Percentiles rank a stretch among this genome's conserved stretches.
Conservation (phyloP, 2,888 invertebrate species). For the Andrena minutula region DNA sequence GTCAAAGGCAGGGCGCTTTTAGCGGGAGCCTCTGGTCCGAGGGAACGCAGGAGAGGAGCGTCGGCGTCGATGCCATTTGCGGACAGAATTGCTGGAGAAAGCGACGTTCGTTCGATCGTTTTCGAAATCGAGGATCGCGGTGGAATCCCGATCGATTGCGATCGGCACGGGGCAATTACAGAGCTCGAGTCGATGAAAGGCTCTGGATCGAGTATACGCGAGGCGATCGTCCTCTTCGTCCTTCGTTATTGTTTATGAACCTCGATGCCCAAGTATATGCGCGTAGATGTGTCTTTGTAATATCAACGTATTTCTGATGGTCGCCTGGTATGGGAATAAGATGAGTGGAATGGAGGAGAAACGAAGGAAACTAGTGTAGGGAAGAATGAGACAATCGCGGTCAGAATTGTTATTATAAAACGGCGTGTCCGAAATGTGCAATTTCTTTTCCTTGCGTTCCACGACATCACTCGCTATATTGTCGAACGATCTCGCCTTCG, state of each 20-base stretch:
- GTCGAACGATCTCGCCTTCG: no score
- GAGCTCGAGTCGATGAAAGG: not conserved
- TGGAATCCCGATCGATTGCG: slow-evolving; percentile 31
- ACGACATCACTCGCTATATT: no score
- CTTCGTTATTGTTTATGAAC: slow-evolving; percentile 40
- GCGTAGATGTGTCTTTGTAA: not conserved
- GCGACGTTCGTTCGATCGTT: slow-evolving; percentile 35
- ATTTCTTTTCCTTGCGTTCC: no score
- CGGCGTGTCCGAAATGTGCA: no score
- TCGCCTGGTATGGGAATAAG: no score
- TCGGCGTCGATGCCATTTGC: slow-evolving; percentile 55
- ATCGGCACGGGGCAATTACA: slow-evolving; percentile 22
- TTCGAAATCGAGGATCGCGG: slow-evolving; percentile 39
- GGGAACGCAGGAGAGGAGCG: slow-evolving; percentile 48
- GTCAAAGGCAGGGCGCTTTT: slow-evolving; percentile 21
- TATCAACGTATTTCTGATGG: no score
- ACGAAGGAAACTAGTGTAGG: no score
- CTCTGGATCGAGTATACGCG: slow-evolving; percentile 3
- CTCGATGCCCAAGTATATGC: slow-evolving; percentile 8
- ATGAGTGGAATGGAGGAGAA: no score
- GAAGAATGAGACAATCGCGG: no score
- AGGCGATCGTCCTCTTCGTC: slow-evolving; percentile 11
- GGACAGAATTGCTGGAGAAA: slow-evolving; percentile 50
- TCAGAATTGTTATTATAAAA: no score
- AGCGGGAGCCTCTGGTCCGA: slow-evolving; percentile 12